Evolutionary conservation across 53 echinoderm and acorn worm species (phyloP), one percentile per base, ranked within the genome.

Genomic region (Echinarachnius parma): DNA sequence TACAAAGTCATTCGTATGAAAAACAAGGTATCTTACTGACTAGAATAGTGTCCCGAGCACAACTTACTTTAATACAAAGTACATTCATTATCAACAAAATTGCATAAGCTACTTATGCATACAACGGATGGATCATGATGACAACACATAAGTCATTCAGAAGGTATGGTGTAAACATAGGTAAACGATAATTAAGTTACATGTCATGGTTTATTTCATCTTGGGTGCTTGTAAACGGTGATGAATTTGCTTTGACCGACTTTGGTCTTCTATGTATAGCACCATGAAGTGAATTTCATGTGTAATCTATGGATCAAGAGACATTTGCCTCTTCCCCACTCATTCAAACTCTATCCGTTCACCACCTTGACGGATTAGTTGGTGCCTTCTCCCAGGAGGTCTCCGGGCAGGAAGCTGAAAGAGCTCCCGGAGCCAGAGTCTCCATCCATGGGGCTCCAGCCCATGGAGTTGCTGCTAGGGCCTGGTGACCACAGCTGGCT

Each of bases 401-500:
- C 64, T 44, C 76, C 89, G 15, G 89, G 89, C 71, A 89, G 77
- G 77, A 84, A 89, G 58, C 84, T 83, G 61, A 84, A 66, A 27
- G 83, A 78, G 59, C 79, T 59, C n/a, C 83, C 49, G 47, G 53
- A 77, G 26, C 56, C 45, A 31, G 63, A 49, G 37, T 76, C 82
- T 37, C 76, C 82, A 26, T 62, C 81, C 46, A 61, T 74, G 21
- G 72, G 61, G 42, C 76, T 75, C 85, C 79, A 79, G 32, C 74
- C 64, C 54, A 75, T 60, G 31, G 78, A 77, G 29, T n/a, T n/a
- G n/a, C 72, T 64, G 33, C 80, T 28, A 16, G 81, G 71, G 25
- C 82, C 78, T 34, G 87, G 87, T 21, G 90, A 91, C 80, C 87
- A 85, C 39, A 81, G 77, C 82, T 86, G 86, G 72, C 89, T 93